These are phyloP conservation scores for Drosophila bifasciata DNA, from an alignment of 1,140 invertebrate species.

Conservation along the genomic window DNA sequence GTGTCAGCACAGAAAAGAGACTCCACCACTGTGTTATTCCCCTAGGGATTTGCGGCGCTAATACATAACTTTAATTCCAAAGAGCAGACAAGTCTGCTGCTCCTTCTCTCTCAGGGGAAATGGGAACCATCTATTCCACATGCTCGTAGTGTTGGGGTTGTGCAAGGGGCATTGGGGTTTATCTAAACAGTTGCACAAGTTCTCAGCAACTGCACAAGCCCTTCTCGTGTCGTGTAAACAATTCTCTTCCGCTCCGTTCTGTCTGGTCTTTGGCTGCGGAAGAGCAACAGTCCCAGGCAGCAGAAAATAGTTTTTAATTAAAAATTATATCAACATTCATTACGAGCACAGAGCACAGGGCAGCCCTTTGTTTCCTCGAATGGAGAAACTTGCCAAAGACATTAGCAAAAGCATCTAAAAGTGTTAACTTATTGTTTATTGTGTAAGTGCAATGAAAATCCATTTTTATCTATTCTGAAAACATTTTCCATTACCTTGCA, in stretches of 20 bases:
- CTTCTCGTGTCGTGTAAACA: conserved; percentile 4
- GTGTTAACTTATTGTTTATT: conserved; percentile 18
- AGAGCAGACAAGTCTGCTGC: conserved; percentile 1
- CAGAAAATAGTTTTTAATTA: conserved; percentile 73
- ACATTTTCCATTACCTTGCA: conserved; percentile 17
- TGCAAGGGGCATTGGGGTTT: conserved; percentile 19
- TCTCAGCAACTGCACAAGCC: conserved; percentile 25
- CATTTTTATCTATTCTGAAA: conserved; percentile 12
- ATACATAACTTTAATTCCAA: conserved; percentile 45
- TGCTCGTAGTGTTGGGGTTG: too few species aligned
- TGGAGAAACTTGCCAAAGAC: neutral
- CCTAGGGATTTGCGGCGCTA: conserved; percentile 44
- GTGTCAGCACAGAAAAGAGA: neutral
- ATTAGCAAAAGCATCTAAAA: conserved; percentile 2
- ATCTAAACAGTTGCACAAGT: conserved; percentile 65
- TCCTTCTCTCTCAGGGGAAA: neutral
- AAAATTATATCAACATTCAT: conserved; percentile 74
- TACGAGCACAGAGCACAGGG: conserved; percentile 26
- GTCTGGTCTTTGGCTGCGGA: conserved; percentile 6
- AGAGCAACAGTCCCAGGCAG: conserved; percentile 19
- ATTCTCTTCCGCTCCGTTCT: conserved; percentile 17
- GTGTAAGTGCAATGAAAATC: conserved; percentile 7
- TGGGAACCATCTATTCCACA: neutral
- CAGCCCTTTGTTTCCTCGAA: neutral
- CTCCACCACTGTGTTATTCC: neutral